Conservation (phyloP, 2,113 vertebrate species). For the Heliornis fulica region DNA sequence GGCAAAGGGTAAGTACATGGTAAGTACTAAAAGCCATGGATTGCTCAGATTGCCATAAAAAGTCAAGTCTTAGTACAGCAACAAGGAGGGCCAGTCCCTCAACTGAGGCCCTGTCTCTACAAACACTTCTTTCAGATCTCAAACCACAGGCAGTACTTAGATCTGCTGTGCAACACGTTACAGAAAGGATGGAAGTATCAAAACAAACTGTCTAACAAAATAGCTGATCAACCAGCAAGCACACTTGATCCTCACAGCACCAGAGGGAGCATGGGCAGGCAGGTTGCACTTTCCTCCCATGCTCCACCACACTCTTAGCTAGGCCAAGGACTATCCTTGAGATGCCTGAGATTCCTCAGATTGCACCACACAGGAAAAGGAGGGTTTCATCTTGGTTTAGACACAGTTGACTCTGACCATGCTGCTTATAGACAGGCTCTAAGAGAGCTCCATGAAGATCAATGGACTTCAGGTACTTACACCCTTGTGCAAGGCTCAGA, state of each 20-base stretch:
- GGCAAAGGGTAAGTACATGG: not conserved
- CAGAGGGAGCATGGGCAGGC: not conserved
- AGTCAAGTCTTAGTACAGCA: not conserved
- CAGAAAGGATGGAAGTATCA: not conserved
- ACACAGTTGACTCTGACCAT: accelerated
- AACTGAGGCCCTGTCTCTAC: not conserved
- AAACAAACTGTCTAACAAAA: not conserved
- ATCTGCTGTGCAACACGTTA: not conserved
- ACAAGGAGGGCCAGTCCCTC: not conserved
- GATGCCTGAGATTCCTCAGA: not conserved
- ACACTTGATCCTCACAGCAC: accelerated
- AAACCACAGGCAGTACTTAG: not conserved
- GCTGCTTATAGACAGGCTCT: not conserved
- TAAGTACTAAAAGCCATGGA: not conserved
- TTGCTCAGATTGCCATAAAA: not conserved
- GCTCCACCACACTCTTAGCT: not conserved
- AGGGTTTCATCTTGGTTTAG: not conserved
- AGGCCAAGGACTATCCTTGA: not conserved
- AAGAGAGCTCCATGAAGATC: not conserved
- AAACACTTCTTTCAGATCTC: not conserved
- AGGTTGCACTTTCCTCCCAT: not conserved
- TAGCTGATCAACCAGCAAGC: not conserved
- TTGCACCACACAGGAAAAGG: not conserved
- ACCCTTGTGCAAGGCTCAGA: not conserved
- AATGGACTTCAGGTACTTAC: not conserved